Base-by-base conservation (phyloP, 2,797 vertebrate species). In the Myiothlypis chrysogaster region DNA sequence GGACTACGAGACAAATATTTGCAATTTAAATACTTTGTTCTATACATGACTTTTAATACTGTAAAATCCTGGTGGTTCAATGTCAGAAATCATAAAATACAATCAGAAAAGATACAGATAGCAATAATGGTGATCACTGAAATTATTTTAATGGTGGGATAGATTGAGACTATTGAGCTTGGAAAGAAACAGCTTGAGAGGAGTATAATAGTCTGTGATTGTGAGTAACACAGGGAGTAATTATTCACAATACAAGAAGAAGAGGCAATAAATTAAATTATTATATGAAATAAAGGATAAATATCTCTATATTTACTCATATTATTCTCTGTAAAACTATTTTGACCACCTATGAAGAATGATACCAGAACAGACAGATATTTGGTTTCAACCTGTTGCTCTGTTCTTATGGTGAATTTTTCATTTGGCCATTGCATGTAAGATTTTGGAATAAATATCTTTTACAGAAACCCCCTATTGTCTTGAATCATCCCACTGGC, bases 401-500 rank as follows among this genome's bases (percentile, higher is more conserved):
- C 8, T 46, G 13, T 11, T 85, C 28, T 78, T 41, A 52, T 1
- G 2, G 8, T 32, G 10, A 39, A 14, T 30, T 72, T 50, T 81
- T 39, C 13, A 20, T 43, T 30, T 20, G n/a, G 27, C 6, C 8
- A 18, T 79, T 87, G 10, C 13, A 35, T 24, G 11, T 37, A 68
- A 60, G 15, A 68, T 21, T 76, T 86, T 65, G 8, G 15, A 63
- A 65, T 60, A 82, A 71, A 46, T 30, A 46, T 11, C 19, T 53
- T 3, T 59, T 60, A 69, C 21, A 65, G 76, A 72, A 72, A 53
- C 0, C 1, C 5, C 3, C 14, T 82, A 27, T 46, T 1, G 0
- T 46, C 78, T 69, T 91, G 43, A 81, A 43, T 81, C 27, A 41
- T 28, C 14, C 6, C 11, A 14, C 0, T 71, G 47, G 37, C 21